Evolutionary conservation across 2,888 invertebrate species (phyloP).

Genomic region (Hetaerina titia): DNA sequence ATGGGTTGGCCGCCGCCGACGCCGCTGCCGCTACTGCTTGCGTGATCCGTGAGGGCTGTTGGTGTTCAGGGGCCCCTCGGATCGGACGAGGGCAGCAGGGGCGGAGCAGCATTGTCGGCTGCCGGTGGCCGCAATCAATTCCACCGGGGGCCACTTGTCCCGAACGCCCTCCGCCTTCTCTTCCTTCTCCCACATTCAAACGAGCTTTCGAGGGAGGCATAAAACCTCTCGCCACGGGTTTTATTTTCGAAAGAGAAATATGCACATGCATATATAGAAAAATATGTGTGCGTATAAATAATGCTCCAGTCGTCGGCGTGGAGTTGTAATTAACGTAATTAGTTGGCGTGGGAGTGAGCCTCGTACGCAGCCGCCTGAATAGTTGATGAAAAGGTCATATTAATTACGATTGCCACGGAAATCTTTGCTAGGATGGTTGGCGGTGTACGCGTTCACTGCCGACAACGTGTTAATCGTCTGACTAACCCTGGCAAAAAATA

Average conservation of each 20-base stretch:
- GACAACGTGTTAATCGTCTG: background rate
- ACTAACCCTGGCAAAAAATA: background rate
- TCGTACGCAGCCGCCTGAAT: background rate
- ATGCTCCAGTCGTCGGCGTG: slow-evolving; percentile 29
- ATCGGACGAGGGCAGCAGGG: background rate
- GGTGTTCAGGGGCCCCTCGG: background rate
- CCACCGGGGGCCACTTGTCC: slow-evolving; percentile 13
- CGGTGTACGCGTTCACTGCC: background rate
- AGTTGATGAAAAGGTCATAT: background rate
- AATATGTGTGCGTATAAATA: background rate
- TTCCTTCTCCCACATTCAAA: background rate
- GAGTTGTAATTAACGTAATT: slow-evolving; percentile 60
- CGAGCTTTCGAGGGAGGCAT: background rate
- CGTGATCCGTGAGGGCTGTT: background rate
- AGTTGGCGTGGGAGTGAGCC: slow-evolving; percentile 6
- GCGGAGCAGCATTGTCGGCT: slow-evolving; percentile 25
- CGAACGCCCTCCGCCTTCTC: slow-evolving; percentile 3
- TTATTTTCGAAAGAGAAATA: background rate
- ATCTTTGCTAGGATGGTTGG: background rate
- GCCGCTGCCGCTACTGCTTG: background rate
- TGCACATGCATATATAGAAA: background rate
- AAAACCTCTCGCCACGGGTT: background rate
- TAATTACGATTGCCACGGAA: slow-evolving; percentile 19
- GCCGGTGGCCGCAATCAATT: slow-evolving; percentile 50
- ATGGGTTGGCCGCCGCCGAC: background rate